Conservation (phyloP, 2,797 vertebrate genomes). For the Echiichthys vipera region DNA sequence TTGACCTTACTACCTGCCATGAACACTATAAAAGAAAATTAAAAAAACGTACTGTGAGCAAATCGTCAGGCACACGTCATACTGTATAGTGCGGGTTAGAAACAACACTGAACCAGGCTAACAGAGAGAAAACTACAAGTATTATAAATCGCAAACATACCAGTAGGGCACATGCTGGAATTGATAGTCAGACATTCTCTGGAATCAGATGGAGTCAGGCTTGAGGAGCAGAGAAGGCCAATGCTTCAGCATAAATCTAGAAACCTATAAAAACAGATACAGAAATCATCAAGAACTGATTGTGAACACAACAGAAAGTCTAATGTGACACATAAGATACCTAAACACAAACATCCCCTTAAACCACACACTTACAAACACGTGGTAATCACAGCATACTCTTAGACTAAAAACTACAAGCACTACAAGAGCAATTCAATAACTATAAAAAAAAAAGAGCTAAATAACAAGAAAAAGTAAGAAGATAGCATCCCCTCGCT, state of each 20-base stretch:
- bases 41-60: constrained; percentile 8
- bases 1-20: neutral
- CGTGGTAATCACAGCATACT: constrained; percentile 74
- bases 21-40: constrained; percentile 5
- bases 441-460: constrained; percentile 46
- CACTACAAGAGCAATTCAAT: constrained; percentile 57
- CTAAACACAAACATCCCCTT: constrained; percentile 59
- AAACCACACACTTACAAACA: constrained; percentile 73
- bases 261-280: constrained; percentile 75
- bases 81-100: constrained; percentile 37
- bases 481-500: constrained; percentile 72
- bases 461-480: constrained; percentile 73
- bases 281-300: constrained; percentile 65
- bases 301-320: constrained; percentile 60
- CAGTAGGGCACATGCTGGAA: constrained; percentile 64
- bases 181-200: constrained; percentile 76
- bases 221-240: constrained; percentile 80
- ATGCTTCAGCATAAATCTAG: constrained; percentile 58
- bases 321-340: constrained; percentile 49
- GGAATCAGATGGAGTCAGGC: constrained; percentile 82
- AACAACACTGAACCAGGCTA: constrained; percentile 17
- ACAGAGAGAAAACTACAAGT: constrained; percentile 45
- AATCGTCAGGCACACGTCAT: neutral
- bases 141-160: constrained; percentile 79
- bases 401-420: constrained; percentile 68